Percentiles rank a stretch among this genome's conserved stretches.
These are phyloP conservation scores for Columba livia DNA, from an alignment of 2,113 vertebrate species.

Conservation along the genomic window DNA sequence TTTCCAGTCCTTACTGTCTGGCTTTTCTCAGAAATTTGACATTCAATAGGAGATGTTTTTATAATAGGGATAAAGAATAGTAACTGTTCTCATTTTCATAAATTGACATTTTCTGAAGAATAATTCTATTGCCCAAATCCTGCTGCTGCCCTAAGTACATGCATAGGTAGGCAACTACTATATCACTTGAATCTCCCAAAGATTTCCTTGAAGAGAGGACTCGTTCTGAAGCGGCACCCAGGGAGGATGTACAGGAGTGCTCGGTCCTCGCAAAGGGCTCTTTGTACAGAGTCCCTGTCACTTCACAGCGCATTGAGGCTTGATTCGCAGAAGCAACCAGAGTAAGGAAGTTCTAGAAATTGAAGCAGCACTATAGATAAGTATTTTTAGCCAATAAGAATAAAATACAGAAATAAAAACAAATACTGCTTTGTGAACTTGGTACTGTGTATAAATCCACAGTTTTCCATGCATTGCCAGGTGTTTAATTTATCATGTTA, in stretches of 20 bases:
- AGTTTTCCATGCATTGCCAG: background rate
- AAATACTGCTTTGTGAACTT: background rate
- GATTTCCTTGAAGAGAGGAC: background rate
- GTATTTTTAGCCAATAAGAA: background rate
- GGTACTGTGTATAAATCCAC: background rate
- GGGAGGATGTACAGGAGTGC: background rate
- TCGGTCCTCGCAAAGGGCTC: background rate
- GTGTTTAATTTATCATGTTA: constrained; percentile 38
- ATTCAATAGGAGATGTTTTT: background rate
- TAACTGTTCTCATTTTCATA: background rate
- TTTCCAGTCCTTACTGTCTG: background rate
- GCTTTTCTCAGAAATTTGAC: background rate
- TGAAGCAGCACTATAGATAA: background rate
- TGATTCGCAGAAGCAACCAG: background rate
- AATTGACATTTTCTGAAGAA: background rate
- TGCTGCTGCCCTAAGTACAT: background rate
- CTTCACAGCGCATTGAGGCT: background rate
- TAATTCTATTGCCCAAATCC: background rate
- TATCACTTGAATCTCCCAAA: background rate
- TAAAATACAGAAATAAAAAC: background rate
- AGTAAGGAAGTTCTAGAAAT: background rate
- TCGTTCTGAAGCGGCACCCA: background rate
- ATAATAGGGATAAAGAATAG: background rate
- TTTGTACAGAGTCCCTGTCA: background rate
- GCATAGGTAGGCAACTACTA: background rate